Conservation (phyloP, 2,113 vertebrate genomes). For the Nibea coibor region DNA sequence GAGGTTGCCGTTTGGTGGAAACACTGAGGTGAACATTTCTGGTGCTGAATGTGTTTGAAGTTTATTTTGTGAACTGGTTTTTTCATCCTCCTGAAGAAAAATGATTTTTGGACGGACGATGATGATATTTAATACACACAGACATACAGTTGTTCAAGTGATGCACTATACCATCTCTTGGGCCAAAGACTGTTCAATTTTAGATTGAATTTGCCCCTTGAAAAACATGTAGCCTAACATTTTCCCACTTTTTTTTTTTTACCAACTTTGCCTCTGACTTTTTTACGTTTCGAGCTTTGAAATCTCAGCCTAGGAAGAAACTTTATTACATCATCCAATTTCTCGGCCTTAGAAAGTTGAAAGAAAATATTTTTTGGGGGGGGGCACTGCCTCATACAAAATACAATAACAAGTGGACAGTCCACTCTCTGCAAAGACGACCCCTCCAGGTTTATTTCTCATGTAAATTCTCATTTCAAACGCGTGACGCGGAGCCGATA, state of each 20-base stretch:
- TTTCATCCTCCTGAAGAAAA: too few relatives aligned
- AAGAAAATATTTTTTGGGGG: conserved; percentile 5
- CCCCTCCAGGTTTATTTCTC: neutral
- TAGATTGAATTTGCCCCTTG: neutral
- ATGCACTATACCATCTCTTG: neutral
- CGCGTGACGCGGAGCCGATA: neutral
- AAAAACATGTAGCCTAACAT: neutral
- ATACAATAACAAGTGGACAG: neutral
- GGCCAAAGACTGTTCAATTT: neutral
- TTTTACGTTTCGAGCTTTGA: conserved; percentile 1
- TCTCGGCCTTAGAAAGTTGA: conserved; percentile 10
- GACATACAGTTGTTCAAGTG: neutral
- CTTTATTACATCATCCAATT: conserved; percentile 23
- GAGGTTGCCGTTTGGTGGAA: too few relatives aligned
- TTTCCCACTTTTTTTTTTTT: neutral
- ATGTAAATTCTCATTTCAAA: neutral
- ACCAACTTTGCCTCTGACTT: neutral
- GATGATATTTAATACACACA: too few relatives aligned
- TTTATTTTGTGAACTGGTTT: too few relatives aligned
- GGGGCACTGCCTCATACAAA: conserved; percentile 1
- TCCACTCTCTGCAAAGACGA: neutral
- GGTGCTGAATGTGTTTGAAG: too few relatives aligned
- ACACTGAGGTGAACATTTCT: too few relatives aligned
- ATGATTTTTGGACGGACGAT: too few relatives aligned
- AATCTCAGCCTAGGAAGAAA: conserved; percentile 4